phyloP scores from a whole-genome alignment of 2,113 vertebrate species.

The Leucopsar rothschildi region DNA sequence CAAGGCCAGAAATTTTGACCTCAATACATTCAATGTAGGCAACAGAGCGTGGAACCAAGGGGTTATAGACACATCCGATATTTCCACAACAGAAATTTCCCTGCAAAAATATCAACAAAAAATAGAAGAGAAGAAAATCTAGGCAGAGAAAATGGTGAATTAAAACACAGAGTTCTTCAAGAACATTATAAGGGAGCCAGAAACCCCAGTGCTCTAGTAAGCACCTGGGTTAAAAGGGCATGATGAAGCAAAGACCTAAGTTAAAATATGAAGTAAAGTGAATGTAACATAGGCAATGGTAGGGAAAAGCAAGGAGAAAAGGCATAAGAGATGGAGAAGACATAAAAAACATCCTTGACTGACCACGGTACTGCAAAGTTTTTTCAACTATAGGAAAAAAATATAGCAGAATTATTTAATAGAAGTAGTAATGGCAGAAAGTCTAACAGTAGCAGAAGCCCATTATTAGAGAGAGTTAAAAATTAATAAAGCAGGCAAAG shows the following conservation, averaged over 20 bases:
- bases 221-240: background rate
- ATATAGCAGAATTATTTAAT: background rate
- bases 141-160: background rate
- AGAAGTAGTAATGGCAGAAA: background rate
- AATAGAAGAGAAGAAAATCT: background rate
- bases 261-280: background rate
- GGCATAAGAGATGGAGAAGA: background rate
- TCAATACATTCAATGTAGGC: constrained; percentile 20
- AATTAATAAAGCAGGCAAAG: constrained; percentile 28
- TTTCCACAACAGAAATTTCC: background rate
- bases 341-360: background rate
- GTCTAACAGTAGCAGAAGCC: background rate
- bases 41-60: background rate
- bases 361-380: background rate
- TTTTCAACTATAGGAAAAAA: background rate
- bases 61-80: background rate
- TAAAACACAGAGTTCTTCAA: background rate
- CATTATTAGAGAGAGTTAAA: constrained; percentile 33
- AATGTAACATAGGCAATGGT: background rate
- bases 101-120: background rate
- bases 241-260: background rate
- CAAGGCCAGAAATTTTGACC: constrained; percentile 16
- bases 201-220: background rate
- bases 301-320: background rate
- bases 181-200: background rate